These are phyloP conservation scores for Chouioia cunea DNA, from an alignment of 2,888 invertebrate species.

Conservation along the genomic window DNA sequence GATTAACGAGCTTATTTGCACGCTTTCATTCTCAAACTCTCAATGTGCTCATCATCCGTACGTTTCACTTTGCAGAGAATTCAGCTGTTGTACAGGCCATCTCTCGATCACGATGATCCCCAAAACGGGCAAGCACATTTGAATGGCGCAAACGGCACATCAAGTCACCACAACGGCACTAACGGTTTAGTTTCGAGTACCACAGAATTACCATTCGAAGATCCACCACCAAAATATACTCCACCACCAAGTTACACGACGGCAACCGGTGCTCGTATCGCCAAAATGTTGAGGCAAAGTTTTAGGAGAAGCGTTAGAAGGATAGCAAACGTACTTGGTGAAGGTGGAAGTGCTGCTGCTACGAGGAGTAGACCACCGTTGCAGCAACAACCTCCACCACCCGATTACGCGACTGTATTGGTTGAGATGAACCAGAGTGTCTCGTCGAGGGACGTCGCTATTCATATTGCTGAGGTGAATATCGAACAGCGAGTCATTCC, in stretches of 20 bases:
- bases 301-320: slow-evolving; percentile 84
- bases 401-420: slow-evolving; percentile 75
- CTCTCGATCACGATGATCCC: slow-evolving; percentile 71
- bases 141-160: slow-evolving; percentile 52
- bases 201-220: slow-evolving; percentile 70
- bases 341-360: slow-evolving; percentile 55
- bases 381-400: slow-evolving; percentile 72
- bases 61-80: slow-evolving; percentile 75
- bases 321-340: slow-evolving; percentile 70
- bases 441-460: slow-evolving; percentile 51
- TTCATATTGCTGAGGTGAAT: slow-evolving; percentile 51
- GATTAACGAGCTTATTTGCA: background rate
- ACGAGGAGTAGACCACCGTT: slow-evolving; percentile 60
- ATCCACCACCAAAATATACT: slow-evolving; percentile 93
- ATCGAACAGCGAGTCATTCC: too few relatives aligned
- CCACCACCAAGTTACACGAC: slow-evolving; percentile 94
- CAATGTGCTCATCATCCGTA: background rate
- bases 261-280: slow-evolving; percentile 87
- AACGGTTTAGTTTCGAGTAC: slow-evolving; percentile 61
- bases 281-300: slow-evolving; percentile 81
- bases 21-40: background rate
- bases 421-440: slow-evolving; percentile 73
- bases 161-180: slow-evolving; percentile 53
- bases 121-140: slow-evolving; percentile 59
- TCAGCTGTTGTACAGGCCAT: slow-evolving; percentile 85